Base-by-base conservation (phyloP, 1,140 invertebrate genomes). In the Drosophila bocki region DNA sequence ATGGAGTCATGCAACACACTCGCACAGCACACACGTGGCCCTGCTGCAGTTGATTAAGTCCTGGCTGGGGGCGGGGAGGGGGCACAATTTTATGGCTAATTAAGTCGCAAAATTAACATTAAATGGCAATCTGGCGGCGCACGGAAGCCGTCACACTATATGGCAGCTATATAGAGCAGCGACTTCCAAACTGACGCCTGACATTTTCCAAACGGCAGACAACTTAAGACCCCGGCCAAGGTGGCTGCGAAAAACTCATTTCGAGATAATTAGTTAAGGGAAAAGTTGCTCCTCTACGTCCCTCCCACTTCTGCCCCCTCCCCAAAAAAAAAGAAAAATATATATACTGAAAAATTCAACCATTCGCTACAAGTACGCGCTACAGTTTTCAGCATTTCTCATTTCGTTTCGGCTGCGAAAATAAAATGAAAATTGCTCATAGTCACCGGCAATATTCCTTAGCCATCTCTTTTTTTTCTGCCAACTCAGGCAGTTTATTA, bases 31-130 rank as follows among this genome's bases (percentile, higher is more conserved):
- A 11, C 26, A 50, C 15, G 15, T 11, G 7, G 8, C 26, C 64
- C 47, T 48, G 47, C 67, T 80, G 72, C 83, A 86, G 79, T 70
- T 87, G 82, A 85, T 85, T 85, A 85, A 75, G 78, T 67, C 59
- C 17, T 64, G 22, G 19, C 33, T 5, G 41, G 41, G 51, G 17
- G 32, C 17, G 60, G 37, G 26, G 8, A 7, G 45, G 45, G 45
- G 44, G 19, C 51, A 50, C 56, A 76, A 90, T 81, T 88, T 88
- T 81, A 90, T 75, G 85, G 85, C 85, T 88, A 90, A 88, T 88
- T 90, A 90, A 82, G 78, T 81, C 78, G 64, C 77, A 69, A 88
- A 88, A 88, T 88, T 88, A 90, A 85, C 78, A 81, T 88, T 88
- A 88, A 90, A 85, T 79, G 74, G 39, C 81, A 88, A 90, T 88